Evolutionary conservation across 2,113 vertebrate genomes (phyloP).

Genomic region (Trichechus manatus): DNA sequence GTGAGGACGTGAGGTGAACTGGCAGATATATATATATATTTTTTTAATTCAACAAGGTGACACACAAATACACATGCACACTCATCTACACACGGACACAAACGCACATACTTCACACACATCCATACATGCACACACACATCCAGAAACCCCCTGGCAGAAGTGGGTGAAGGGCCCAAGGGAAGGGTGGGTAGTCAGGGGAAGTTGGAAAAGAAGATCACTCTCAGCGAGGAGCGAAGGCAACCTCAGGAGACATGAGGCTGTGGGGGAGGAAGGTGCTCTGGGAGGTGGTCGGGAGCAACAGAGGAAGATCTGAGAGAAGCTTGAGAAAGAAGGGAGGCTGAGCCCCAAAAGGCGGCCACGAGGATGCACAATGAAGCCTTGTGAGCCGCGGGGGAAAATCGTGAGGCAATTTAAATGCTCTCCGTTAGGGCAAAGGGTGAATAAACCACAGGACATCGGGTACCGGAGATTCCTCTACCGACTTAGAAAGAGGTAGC

Average conservation of each 20-base stretch:
- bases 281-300: background rate
- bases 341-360: background rate
- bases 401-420: background rate
- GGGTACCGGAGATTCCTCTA: background rate
- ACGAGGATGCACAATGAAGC: background rate
- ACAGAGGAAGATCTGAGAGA: background rate
- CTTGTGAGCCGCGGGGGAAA: too few species aligned
- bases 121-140: background rate
- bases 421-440: background rate
- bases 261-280: background rate
- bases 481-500: background rate
- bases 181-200: background rate
- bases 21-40: too few species aligned
- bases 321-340: background rate
- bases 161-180: background rate
- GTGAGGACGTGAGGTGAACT: background rate
- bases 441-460: too few species aligned
- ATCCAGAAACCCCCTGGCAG: background rate
- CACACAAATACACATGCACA: rapidly evolving
- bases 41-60: background rate
- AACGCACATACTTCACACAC: background rate
- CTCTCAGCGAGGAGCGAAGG: rapidly evolving
- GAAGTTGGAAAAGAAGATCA: background rate
- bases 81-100: background rate
- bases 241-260: background rate